A percentile compares a stretch with the other conserved stretches of the same genome.
Conservation (phyloP, 2,888 invertebrate species). For the Plebejus argus region DNA sequence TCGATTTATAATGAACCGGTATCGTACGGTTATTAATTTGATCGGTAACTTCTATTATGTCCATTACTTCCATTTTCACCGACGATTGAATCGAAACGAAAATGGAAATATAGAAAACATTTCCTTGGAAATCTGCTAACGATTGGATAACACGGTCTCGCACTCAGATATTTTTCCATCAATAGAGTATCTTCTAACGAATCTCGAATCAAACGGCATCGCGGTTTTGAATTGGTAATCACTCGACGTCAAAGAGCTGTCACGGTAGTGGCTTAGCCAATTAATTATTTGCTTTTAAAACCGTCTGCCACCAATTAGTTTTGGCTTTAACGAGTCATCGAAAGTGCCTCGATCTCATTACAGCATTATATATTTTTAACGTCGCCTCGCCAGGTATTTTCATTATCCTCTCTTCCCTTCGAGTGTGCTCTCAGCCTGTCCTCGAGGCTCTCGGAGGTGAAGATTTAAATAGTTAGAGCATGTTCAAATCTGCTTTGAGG, state of each 20-base stretch:
- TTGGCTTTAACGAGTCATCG: constrained; percentile 48
- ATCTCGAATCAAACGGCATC: constrained; percentile 57
- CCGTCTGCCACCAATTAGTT: constrained; percentile 60
- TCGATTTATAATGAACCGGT: constrained; percentile 16
- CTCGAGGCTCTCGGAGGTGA: constrained; percentile 23
- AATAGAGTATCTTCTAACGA: constrained; percentile 69
- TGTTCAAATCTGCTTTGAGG: constrained; percentile 24
- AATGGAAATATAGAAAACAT: constrained; percentile 14
- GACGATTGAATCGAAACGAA: not conserved
- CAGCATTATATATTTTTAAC: constrained; percentile 48
- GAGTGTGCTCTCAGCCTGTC: not conserved
- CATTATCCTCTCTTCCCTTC: constrained; percentile 25
- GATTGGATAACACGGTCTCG: constrained; percentile 37
- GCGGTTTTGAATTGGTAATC: constrained; percentile 75
- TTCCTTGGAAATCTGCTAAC: constrained; percentile 32
- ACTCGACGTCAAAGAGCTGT: constrained; percentile 70
- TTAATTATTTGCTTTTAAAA: constrained; percentile 52
- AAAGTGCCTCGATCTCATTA: constrained; percentile 47
- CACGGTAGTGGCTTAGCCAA: constrained; percentile 53
- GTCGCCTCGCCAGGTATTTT: constrained; percentile 35
- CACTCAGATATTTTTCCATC: constrained; percentile 36
- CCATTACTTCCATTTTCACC: constrained; percentile 2
- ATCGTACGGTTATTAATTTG: constrained; percentile 5
- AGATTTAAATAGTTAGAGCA: constrained; percentile 31
- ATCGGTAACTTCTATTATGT: constrained; percentile 10